phyloP scores from a whole-genome alignment of 2,797 vertebrate species.

The Peromyscus eremicus region DNA sequence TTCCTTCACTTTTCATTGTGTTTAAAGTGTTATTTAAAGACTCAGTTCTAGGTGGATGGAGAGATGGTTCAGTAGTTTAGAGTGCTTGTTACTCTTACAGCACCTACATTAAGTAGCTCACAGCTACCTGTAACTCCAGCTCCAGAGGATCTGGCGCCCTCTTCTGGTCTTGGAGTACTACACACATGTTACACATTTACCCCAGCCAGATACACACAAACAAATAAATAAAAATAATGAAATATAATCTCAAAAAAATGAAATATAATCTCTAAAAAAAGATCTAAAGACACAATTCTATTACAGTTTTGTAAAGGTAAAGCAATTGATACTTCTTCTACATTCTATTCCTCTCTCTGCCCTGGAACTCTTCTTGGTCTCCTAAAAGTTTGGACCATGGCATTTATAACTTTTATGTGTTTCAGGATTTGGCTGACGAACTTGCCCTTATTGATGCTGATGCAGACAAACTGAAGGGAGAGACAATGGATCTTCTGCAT shows the following conservation, averaged over 20 bases:
- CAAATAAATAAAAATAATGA: neutral
- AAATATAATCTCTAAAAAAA: neutral
- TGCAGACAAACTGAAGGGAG: constrained; percentile 70
- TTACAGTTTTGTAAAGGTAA: neutral
- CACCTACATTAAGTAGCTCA: neutral
- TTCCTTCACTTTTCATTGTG: neutral
- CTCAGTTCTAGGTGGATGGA: neutral
- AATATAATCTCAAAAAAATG: neutral
- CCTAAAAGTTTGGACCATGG: neutral
- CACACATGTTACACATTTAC: neutral
- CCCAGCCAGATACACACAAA: neutral
- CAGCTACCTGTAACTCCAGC: neutral
- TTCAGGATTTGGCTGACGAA: constrained; percentile 79
- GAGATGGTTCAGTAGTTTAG: neutral
- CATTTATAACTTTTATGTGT: constrained; percentile 34
- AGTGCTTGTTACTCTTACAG: neutral
- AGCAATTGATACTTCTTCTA: too few species aligned
- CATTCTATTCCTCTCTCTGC: neutral
- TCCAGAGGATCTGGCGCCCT: neutral
- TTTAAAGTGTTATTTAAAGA: neutral
- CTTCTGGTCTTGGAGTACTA: neutral
- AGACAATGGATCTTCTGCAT: constrained; percentile 78
- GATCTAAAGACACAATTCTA: neutral
- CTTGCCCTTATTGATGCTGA: constrained; percentile 73
- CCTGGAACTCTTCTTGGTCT: neutral